Conservation (phyloP, 2,888 invertebrate genomes). For the Drosophila histrio region DNA sequence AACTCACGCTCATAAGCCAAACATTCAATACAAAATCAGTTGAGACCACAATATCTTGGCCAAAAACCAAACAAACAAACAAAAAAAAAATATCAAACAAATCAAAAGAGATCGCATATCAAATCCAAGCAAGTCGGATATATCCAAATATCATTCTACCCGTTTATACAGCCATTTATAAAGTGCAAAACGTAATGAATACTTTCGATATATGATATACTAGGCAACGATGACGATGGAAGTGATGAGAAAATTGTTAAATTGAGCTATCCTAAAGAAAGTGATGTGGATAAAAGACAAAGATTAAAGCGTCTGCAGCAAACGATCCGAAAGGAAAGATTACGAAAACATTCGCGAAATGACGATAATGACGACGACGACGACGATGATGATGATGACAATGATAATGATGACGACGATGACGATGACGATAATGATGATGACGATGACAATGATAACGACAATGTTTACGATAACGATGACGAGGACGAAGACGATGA, state of each 20-base stretch:
- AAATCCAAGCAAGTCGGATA: conserved; percentile 56
- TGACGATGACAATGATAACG: conserved; percentile 82
- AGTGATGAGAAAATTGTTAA: conserved; percentile 72
- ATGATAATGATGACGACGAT: conserved; percentile 84
- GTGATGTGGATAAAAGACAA: conserved; percentile 66
- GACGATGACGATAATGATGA: conserved; percentile 84
- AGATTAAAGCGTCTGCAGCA: conserved; percentile 82
- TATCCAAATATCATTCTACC: conserved; percentile 59
- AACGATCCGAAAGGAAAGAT: conserved; percentile 82
- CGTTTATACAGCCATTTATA: conserved; percentile 51
- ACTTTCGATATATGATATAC: conserved; percentile 62
- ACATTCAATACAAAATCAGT: conserved; percentile 63
- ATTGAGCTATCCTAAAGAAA: conserved; percentile 74
- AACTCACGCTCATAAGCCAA: conserved; percentile 76
- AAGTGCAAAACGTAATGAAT: conserved; percentile 67
- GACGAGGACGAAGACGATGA: conserved; percentile 66
- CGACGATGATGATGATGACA: conserved; percentile 59
- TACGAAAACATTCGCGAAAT: conserved; percentile 83
- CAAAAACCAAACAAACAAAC: conserved; percentile 28
- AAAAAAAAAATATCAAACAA: conserved; percentile 26
- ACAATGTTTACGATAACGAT: conserved; percentile 83
- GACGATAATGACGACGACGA: conserved; percentile 54
- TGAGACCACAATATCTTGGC: conserved; percentile 51
- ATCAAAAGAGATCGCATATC: conserved; percentile 37
- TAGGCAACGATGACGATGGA: conserved; percentile 75